phyloP scores from a whole-genome alignment of 2,113 vertebrate genomes.

The Mellivora capensis region DNA sequence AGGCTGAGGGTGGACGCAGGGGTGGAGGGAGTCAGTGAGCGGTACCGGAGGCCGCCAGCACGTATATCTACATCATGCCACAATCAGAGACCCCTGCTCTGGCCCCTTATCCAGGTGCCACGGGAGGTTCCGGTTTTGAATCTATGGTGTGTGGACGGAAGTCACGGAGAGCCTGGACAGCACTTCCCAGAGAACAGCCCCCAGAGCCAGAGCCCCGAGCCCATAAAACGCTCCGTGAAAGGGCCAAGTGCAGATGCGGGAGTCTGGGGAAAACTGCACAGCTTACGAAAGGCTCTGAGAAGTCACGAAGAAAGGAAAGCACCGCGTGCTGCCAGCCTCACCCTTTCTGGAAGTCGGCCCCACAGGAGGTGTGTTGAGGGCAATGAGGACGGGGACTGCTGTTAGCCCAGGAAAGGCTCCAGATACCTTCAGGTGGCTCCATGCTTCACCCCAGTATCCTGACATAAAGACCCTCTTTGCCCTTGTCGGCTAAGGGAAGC shows the following conservation, averaged over 20 bases:
- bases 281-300: neutral
- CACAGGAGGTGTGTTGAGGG: fast-evolving
- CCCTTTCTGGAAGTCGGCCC: neutral
- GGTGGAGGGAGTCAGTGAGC: too few species aligned
- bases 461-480: neutral
- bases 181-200: neutral
- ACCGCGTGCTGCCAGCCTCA: neutral
- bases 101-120: too few species aligned
- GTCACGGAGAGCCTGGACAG: neutral
- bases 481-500: neutral
- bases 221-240: neutral
- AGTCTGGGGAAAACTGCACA: neutral
- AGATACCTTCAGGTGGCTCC: neutral
- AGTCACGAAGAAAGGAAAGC: neutral
- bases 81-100: neutral
- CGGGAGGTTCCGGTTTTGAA: neutral
- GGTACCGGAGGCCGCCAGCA: neutral
- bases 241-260: neutral
- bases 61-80: too few species aligned
- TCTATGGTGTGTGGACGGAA: fast-evolving
- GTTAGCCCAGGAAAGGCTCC: neutral
- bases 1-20: neutral
- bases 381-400: neutral
- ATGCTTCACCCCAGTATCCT: fast-evolving
- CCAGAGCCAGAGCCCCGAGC: neutral